Evolutionary conservation across 2,888 invertebrate genomes (phyloP).

Genomic region (Cremastinae sp.): DNA sequence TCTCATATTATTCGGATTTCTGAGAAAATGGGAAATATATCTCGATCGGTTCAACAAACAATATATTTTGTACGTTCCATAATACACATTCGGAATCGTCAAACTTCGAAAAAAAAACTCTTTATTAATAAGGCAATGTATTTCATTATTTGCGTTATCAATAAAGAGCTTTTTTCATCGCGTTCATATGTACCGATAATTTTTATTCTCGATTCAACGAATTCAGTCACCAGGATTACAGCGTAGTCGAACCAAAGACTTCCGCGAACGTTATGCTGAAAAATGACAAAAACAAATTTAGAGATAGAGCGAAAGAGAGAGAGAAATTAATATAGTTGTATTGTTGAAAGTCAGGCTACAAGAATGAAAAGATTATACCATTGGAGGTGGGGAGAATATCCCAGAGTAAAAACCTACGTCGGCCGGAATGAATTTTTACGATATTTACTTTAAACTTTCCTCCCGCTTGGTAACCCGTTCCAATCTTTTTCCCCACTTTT

Average conservation of each 20-base stretch:
- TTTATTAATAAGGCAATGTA: too few relatives aligned
- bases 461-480: slow-evolving; percentile 61
- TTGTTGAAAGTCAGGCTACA: slow-evolving; percentile 47
- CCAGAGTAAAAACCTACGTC: slow-evolving; percentile 57
- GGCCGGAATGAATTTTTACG: slow-evolving; percentile 65
- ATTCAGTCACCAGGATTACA: slow-evolving; percentile 9
- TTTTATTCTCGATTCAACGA: slow-evolving; percentile 27
- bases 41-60: too few relatives aligned
- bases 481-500: slow-evolving; percentile 30
- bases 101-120: too few relatives aligned
- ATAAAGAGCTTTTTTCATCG: neutral
- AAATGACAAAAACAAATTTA: too few relatives aligned
- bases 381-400: slow-evolving; percentile 53
- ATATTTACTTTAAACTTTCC: slow-evolving; percentile 68
- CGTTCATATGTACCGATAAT: slow-evolving; percentile 18
- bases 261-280: too few relatives aligned
- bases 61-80: too few relatives aligned
- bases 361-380: slow-evolving; percentile 52
- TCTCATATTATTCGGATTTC: too few relatives aligned
- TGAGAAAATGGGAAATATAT: too few relatives aligned
- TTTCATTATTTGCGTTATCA: too few relatives aligned
- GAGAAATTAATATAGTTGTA: slow-evolving; percentile 32
- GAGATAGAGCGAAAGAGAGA: slow-evolving; percentile 57
- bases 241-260: slow-evolving; percentile 17
- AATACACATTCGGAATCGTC: too few relatives aligned